Evolutionary conservation across 2,113 vertebrate species (phyloP).

Genomic region (Centropus bengalensis): DNA sequence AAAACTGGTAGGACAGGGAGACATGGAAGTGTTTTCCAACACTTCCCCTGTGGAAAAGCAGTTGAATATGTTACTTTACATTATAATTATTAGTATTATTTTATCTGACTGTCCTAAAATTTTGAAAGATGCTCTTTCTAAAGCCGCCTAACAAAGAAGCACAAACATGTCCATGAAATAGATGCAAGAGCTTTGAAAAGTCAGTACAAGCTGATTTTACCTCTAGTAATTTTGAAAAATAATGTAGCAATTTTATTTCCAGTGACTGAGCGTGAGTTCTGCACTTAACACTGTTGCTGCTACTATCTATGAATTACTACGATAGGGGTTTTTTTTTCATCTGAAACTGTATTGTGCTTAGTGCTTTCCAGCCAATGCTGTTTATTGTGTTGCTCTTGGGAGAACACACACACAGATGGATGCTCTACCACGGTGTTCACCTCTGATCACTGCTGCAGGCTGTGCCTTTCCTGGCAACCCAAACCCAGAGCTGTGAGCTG

Average conservation of each 20-base stretch:
- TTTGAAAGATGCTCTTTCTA: background rate
- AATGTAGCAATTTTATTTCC: background rate
- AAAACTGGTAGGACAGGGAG: background rate
- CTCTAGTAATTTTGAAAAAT: background rate
- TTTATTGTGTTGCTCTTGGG: background rate
- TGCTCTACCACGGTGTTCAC: background rate
- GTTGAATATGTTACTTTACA: background rate
- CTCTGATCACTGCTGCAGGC: background rate
- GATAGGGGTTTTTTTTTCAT: background rate
- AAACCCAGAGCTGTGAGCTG: background rate
- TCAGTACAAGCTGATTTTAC: background rate
- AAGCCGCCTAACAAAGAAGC: background rate
- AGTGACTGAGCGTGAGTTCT: background rate
- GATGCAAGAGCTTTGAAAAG: background rate
- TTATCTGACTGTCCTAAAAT: background rate
- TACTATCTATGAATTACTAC: background rate
- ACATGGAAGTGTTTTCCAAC: background rate
- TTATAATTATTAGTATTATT: background rate
- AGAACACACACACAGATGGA: rapidly evolving
- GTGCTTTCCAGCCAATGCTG: background rate
- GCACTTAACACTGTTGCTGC: background rate
- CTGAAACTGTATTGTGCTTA: background rate
- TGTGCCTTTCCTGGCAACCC: background rate
- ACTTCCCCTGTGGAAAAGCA: background rate
- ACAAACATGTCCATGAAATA: background rate